phyloP scores from a whole-genome alignment of 2,113 vertebrate species.

The Cyanistes caeruleus region DNA sequence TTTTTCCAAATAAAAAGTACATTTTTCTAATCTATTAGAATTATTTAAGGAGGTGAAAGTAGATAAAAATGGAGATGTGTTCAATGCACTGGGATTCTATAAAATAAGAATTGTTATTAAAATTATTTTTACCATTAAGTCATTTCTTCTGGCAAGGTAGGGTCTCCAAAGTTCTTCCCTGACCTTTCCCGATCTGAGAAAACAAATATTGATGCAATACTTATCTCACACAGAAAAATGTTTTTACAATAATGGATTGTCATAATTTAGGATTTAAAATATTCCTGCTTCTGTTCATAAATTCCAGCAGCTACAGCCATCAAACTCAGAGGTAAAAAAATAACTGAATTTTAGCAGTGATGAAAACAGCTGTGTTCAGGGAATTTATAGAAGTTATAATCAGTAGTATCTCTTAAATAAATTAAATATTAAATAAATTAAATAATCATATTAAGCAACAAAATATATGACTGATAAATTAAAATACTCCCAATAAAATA shows the following conservation, averaged over 20 bases:
- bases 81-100: not conserved
- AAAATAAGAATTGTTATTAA: not conserved
- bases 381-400: not conserved
- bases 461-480: not conserved
- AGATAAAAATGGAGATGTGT: not conserved
- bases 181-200: accelerated
- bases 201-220: not conserved
- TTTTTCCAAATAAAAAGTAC: not conserved
- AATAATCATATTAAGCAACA: not conserved
- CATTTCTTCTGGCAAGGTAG: not conserved
- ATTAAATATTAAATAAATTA: not conserved
- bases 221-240: not conserved
- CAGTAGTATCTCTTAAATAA: not conserved
- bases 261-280: not conserved
- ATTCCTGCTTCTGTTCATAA: not conserved
- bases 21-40: not conserved
- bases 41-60: not conserved
- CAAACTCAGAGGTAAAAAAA: not conserved
- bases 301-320: not conserved
- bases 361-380: not conserved
- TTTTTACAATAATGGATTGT: not conserved
- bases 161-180: not conserved
- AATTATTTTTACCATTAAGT: not conserved
- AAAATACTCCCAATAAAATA: not conserved
- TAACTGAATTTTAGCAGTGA: not conserved